These are phyloP conservation scores for Onychorhynchus coronatus DNA, from an alignment of 2,113 vertebrate genomes.

Conservation along the genomic window DNA sequence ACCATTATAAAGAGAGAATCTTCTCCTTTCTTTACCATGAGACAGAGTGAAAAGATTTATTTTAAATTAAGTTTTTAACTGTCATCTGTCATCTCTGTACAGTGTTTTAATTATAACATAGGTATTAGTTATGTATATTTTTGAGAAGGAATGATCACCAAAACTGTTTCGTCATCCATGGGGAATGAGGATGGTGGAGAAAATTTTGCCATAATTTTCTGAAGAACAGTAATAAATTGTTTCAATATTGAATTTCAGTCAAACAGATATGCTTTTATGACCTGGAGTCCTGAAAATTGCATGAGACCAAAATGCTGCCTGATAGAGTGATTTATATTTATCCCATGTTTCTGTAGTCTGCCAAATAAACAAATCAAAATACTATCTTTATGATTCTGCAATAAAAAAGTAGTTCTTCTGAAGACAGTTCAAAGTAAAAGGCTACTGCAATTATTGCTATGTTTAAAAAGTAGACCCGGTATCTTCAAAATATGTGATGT, in stretches of 20 bases:
- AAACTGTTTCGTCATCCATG: conserved; percentile 78
- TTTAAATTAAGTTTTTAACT: conserved; percentile 99
- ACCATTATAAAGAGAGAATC: conserved; percentile 99
- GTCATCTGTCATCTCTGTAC: conserved; percentile 99
- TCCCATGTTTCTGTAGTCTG: neutral
- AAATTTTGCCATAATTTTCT: conserved; percentile 71
- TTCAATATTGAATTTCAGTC: conserved; percentile 69
- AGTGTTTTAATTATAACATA: conserved; percentile 99
- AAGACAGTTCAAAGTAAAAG: conserved; percentile 28
- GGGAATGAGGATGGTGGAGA: conserved; percentile 45
- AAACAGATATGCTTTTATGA: conserved; percentile 59
- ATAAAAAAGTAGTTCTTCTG: conserved; percentile 39
- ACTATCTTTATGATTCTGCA: neutral
- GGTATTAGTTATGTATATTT: conserved; percentile 96
- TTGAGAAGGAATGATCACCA: conserved; percentile 78
- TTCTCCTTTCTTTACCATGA: conserved; percentile 97
- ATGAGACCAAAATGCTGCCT: conserved; percentile 28
- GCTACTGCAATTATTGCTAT: conserved; percentile 9
- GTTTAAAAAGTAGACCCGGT: conserved; percentile 19
- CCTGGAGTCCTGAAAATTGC: conserved; percentile 49
- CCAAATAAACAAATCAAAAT: conserved; percentile 58
- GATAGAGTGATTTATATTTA: conserved; percentile 41
- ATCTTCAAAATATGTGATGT: conserved; percentile 41
- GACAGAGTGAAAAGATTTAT: conserved; percentile 99
- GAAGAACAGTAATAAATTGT: conserved; percentile 69